Evolutionary conservation across 2,888 invertebrate species (phyloP).

Genomic region (Drosophila sordidula): DNA sequence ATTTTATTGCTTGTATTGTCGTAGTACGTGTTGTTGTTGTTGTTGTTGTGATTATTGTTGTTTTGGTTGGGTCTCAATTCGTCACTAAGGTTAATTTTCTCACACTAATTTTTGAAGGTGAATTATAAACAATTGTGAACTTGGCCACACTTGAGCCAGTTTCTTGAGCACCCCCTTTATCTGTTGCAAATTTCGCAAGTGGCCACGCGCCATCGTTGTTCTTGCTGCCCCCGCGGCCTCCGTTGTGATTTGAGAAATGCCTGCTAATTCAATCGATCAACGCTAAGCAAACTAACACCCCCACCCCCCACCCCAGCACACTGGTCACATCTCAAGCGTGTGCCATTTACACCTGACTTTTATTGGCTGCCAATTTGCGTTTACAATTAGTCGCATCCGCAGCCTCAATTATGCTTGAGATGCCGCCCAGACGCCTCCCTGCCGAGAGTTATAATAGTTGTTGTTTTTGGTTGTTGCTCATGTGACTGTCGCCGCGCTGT

Average conservation of each 20-base stretch:
- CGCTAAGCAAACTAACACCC: slow-evolving; percentile 7
- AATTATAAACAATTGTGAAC: slow-evolving; percentile 61
- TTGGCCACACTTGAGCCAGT: slow-evolving; percentile 17
- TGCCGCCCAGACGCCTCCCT: slow-evolving; percentile 7
- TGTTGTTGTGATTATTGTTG: slow-evolving; percentile 39
- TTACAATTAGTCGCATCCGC: slow-evolving; percentile 75
- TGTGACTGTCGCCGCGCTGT: slow-evolving; percentile 29
- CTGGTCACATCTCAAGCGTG: slow-evolving; percentile 29
- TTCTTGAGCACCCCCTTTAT: slow-evolving; percentile 1
- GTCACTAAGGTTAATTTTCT: slow-evolving; percentile 74
- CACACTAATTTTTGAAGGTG: slow-evolving; percentile 74
- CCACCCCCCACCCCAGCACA: neutral
- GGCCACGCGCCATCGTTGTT: slow-evolving; percentile 51
- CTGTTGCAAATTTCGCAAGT: slow-evolving; percentile 39
- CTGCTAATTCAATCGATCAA: slow-evolving; percentile 75
- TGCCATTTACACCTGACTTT: slow-evolving; percentile 65
- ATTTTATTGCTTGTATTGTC: slow-evolving; percentile 49
- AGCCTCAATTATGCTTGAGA: slow-evolving; percentile 55
- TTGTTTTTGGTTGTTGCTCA: slow-evolving; percentile 39
- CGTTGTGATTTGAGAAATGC: slow-evolving; percentile 48
- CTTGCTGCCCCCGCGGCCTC: neutral
- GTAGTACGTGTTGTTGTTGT: slow-evolving; percentile 33
- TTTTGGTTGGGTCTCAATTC: slow-evolving; percentile 63
- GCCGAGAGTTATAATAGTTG: slow-evolving; percentile 12
- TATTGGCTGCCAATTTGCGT: slow-evolving; percentile 72